Conservation (phyloP, 2,113 vertebrate species). For the Microcebus lehilahytsara region DNA sequence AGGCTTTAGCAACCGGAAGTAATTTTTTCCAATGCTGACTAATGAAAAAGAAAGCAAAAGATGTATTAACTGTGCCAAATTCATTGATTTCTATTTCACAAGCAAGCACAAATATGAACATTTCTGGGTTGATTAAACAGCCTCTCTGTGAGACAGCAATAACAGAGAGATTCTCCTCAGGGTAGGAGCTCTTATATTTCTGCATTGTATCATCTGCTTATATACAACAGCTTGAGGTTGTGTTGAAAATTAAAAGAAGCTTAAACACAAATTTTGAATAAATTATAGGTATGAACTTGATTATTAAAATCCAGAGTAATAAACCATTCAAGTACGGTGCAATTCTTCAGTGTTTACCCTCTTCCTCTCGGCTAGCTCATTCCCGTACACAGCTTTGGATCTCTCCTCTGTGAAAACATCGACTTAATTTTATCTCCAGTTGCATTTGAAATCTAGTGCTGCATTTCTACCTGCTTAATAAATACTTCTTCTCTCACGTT, state of each 20-base stretch:
- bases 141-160: not conserved
- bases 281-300: not conserved
- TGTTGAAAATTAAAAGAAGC: not conserved
- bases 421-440: not conserved
- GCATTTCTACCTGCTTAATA: not conserved
- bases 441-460: not conserved
- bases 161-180: not conserved
- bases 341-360: not conserved
- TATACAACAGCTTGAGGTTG: not conserved
- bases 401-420: not conserved
- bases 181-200: not conserved
- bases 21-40: conserved; percentile 75
- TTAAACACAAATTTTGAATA: not conserved
- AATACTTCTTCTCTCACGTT: not conserved
- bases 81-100: conserved; percentile 78
- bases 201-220: not conserved
- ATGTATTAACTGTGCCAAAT: conserved; percentile 78
- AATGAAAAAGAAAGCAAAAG: conserved; percentile 81
- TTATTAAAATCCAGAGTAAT: not conserved
- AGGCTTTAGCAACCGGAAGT: conserved; percentile 53
- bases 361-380: not conserved
- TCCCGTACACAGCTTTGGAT: too few species aligned
- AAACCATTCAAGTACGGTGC: not conserved
- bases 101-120: conserved; percentile 71
- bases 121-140: conserved; percentile 61